Conservation (phyloP, 2,797 vertebrate species). For the Helarctos malayanus region DNA sequence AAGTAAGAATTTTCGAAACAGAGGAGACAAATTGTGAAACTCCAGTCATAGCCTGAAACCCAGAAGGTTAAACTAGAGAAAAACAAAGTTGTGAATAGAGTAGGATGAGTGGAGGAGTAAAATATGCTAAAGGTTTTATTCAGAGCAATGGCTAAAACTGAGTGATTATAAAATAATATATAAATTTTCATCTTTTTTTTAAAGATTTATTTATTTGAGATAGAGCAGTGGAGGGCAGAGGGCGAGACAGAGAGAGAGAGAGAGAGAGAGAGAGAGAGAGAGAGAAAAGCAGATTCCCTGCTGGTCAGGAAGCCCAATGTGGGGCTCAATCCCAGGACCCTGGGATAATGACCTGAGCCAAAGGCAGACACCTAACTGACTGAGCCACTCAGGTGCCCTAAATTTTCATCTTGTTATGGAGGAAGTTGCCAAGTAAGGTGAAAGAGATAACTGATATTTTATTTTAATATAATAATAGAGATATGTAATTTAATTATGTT, state of each 20-base stretch:
- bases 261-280: no score
- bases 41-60: background rate
- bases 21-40: background rate
- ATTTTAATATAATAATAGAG: background rate
- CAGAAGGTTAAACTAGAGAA: background rate
- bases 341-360: no score
- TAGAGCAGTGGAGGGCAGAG: no score
- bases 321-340: no score
- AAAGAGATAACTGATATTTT: background rate
- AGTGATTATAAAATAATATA: background rate
- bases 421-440: background rate
- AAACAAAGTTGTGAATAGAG: background rate
- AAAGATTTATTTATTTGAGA: no score
- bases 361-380: no score
- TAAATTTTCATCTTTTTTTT: background rate
- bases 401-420: background rate
- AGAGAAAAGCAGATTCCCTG: no score
- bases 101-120: background rate
- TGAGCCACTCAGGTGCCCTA: no score
- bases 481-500: background rate
- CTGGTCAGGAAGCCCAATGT: no score
- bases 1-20: background rate
- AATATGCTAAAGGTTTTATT: background rate
- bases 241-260: no score
- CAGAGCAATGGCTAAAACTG: background rate